Evolutionary conservation across 2,888 invertebrate genomes (phyloP), one percentile per base, ranked within the genome.

Genomic region (Chouioia cunea): DNA sequence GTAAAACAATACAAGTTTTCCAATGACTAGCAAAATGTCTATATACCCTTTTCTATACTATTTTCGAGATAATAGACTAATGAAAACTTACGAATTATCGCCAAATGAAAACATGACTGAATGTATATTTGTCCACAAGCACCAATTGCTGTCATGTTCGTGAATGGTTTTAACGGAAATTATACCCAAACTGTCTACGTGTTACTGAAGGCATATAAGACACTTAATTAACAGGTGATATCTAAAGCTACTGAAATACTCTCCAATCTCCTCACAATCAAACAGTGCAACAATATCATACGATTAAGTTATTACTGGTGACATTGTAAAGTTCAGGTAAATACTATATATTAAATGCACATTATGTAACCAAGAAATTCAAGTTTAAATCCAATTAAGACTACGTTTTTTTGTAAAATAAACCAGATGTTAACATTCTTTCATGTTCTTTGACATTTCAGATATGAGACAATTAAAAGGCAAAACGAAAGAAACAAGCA

Each of bases 381-480:
- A 36, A 36, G 36, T 36, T 36, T 36, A 12, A 36, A 36, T 10
- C 36, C 36, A 36, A n/a, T n/a, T n/a, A n/a, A 36, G 36, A 36
- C 6, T 27, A 27, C 2, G 2, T 27, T 27, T 27, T 2, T 27
- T 27, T n/a, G n/a, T 27, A 4, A 27, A 15, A 4, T 15, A n/a
- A 43, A 20, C 44, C 60, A 65, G 56, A 59, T 70, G 59, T 56
- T 36, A n/a, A 27, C 0, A 54, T 14, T 60, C n/a, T 16, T 58
- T 52, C 1, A 20, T 48, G 22, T 47, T 53, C 3, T 44, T 65
- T 46, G 2, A 23, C 20, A 36, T 66, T 71, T 1, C 36, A 67
- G 67, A 59, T 0, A 95, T 95, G 94, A 90, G 93, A 76, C 93
- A 93, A 82, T 86, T 93, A 50, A 94, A 93, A 82, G 94, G 94